Conservation (phyloP, 1,140 invertebrate genomes). For the Trichogramma pretiosum region DNA sequence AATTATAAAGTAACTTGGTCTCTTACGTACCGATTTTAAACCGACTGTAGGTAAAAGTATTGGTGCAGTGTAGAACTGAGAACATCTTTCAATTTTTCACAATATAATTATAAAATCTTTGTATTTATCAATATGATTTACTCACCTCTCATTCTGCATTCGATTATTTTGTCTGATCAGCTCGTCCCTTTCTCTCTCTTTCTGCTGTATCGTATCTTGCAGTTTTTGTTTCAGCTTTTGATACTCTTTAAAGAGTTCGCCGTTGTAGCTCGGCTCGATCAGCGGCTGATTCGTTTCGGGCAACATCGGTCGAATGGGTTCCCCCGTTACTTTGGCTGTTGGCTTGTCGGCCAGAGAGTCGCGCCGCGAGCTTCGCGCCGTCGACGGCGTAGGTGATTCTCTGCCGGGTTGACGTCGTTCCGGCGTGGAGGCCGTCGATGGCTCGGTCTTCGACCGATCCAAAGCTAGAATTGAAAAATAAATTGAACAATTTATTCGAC, state of each 20-base stretch:
- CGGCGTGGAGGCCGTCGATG: slow-evolving; percentile 48
- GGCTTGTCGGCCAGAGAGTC: slow-evolving; percentile 53
- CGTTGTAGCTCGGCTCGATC: slow-evolving; percentile 53
- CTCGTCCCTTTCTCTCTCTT: slow-evolving; percentile 51
- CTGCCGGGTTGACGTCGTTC: slow-evolving; percentile 46
- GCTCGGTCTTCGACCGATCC: slow-evolving; percentile 19
- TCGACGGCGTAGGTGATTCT: slow-evolving; percentile 51
- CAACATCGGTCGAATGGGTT: slow-evolving; percentile 25
- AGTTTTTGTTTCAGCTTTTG: slow-evolving; percentile 62
- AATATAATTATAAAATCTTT: no score
- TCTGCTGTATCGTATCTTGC: slow-evolving; percentile 55
- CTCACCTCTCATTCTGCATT: slow-evolving; percentile 44
- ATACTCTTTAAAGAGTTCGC: slow-evolving; percentile 63
- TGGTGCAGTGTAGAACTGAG: no score
- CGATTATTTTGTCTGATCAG: slow-evolving; percentile 48
- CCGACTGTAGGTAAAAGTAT: no score
- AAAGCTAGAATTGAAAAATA: neutral
- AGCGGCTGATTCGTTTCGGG: slow-evolving; percentile 32
- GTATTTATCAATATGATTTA: no score
- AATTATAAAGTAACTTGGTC: no score
- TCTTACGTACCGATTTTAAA: no score
- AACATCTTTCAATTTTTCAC: no score
- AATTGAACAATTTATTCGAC: no score
- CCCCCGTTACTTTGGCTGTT: slow-evolving; percentile 27
- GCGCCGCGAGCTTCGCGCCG: slow-evolving; percentile 50